Evolutionary conservation across 1,140 invertebrate genomes (phyloP).

Genomic region (Scaptomyza hsui): DNA sequence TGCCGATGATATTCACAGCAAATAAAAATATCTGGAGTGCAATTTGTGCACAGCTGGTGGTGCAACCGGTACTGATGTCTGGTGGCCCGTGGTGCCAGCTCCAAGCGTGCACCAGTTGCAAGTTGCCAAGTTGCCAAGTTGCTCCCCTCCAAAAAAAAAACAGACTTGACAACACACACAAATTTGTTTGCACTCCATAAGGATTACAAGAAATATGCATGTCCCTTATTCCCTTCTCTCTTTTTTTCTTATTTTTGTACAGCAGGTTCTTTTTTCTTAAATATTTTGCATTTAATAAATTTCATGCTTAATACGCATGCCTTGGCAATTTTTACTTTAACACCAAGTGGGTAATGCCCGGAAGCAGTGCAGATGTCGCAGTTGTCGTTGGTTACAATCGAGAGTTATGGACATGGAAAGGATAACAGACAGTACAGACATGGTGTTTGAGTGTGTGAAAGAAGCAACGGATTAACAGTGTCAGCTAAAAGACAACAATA

Average conservation of each 20-base stretch:
- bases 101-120: conserved; percentile 22
- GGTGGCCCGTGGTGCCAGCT: conserved; percentile 64
- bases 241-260: not conserved
- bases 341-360: conserved; percentile 76
- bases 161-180: conserved; percentile 75
- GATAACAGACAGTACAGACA: conserved; percentile 20
- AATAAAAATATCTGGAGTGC: conserved; percentile 81
- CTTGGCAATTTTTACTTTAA: conserved; percentile 78
- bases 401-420: conserved; percentile 55
- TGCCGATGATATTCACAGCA: conserved; percentile 71
- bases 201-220: conserved; percentile 74
- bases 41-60: conserved; percentile 81
- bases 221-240: conserved; percentile 13
- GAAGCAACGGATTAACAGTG: not conserved
- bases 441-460: too few species aligned
- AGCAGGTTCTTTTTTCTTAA: conserved; percentile 29
- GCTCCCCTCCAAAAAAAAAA: conserved; percentile 3
- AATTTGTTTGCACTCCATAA: conserved; percentile 83
- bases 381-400: conserved; percentile 41
- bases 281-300: conserved; percentile 59
- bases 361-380: conserved; percentile 76
- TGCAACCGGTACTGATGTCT: conserved; percentile 65
- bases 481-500: conserved; percentile 9
- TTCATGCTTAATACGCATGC: conserved; percentile 81
- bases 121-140: conserved; percentile 26